phyloP scores from a whole-genome alignment of 2,888 invertebrate genomes.

The Cerastis leucographa region DNA sequence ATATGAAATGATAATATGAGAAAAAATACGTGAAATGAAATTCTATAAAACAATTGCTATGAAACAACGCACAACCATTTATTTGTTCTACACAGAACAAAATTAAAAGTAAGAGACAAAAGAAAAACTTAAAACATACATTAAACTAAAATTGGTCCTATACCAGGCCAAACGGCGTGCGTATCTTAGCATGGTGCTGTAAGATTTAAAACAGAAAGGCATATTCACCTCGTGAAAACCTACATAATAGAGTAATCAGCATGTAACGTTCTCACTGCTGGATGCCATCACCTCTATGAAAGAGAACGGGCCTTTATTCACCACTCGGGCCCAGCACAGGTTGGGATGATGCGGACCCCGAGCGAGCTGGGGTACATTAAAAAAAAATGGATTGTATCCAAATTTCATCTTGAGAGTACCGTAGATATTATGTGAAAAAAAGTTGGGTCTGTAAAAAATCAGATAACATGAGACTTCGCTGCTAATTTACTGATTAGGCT shows the following conservation, averaged over 20 bases:
- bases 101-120: no score
- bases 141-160: no score
- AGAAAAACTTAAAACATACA: no score
- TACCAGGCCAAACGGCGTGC: no score
- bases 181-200: no score
- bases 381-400: background rate
- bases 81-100: no score
- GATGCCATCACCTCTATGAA: background rate
- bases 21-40: no score
- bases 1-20: no score
- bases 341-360: background rate
- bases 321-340: background rate
- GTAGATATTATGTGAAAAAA: background rate
- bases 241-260: background rate
- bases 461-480: background rate
- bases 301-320: background rate
- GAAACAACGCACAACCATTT: no score
- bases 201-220: no score
- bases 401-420: background rate
- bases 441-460: background rate
- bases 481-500: constrained; percentile 1
- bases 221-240: background rate
- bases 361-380: background rate
- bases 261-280: background rate
- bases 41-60: no score